Base-by-base conservation (phyloP, 2,888 invertebrate species). In the Unio pictorum region DNA sequence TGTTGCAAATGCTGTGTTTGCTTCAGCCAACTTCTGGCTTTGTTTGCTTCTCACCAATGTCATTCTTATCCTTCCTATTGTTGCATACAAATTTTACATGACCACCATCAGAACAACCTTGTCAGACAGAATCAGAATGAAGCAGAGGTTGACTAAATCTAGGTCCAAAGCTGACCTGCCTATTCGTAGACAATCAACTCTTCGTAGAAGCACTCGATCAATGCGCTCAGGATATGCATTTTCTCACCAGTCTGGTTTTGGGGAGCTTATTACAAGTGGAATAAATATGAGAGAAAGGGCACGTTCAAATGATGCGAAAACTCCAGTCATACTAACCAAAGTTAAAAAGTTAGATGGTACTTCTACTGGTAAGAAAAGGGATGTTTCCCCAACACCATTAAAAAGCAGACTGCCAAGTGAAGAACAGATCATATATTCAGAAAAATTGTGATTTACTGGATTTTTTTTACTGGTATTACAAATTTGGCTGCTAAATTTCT, bases 211-310 rank as follows among this genome's bases (percentile, higher is more conserved):
- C 72, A 86, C 87, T 18, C 93, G 98, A 57, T 97, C 97, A 55
- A 93, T 98, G 76, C 94, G 98, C 70, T 98, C 98, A 18, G 98
- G 99, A 69, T 97, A 99, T 91, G 99, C 99, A 17, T 99, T 99
- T 92, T 97, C 99, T 70, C 99, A 99, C 91, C 97, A 84, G 88
- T 96, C 97, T 92, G 98, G 98, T 83, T 98, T 98, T 91, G 98
- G 98, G 64, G 93, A 96, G 28, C 94, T 99, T 83, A 99, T 99
- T 89, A 99, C 98, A 18, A 96, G 96, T 64, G 98, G 98, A 73
- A 96, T 96, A 91, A 97, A 98, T 87, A 97, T 98, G 97, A 81
- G 87, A 60, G 79, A 84, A 55, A 69, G 85, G 15, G 80, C 70
- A 20, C 66, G 76, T 28, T 63, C 64, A 4, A 68, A 61, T 17